These are phyloP conservation scores for Proctacanthus coquilletti DNA, from an alignment of 1,140 invertebrate genomes.

Conservation along the genomic window DNA sequence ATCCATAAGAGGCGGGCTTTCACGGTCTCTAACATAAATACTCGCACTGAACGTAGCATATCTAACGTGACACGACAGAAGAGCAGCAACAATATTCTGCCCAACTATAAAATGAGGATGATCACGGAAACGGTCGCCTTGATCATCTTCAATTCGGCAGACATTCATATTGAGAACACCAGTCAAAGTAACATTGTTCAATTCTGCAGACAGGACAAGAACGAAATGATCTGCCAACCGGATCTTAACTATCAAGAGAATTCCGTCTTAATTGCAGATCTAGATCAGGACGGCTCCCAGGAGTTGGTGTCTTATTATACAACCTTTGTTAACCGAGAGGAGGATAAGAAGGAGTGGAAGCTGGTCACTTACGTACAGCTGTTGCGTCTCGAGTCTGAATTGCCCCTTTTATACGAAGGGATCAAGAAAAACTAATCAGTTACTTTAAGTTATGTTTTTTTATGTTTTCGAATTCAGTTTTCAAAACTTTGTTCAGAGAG, in stretches of 20 bases:
- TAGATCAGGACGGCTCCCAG: constrained; percentile 52
- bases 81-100: constrained; percentile 3
- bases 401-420: constrained; percentile 43
- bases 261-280: constrained; percentile 50
- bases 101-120: constrained; percentile 25
- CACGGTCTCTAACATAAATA: constrained; percentile 6
- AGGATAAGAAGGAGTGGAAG: constrained; percentile 32
- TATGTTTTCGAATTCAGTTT: too few species aligned
- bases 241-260: constrained; percentile 49
- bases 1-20: constrained; percentile 18
- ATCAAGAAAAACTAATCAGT: constrained; percentile 17
- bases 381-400: constrained; percentile 46
- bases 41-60: constrained; percentile 4
- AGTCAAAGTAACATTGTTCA: constrained; percentile 56
- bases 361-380: constrained; percentile 45
- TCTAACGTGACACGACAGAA: constrained; percentile 12
- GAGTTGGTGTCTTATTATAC: constrained; percentile 59
- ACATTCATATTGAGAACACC: constrained; percentile 53
- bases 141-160: constrained; percentile 54
- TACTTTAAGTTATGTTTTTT: too few species aligned
- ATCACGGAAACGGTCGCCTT: constrained; percentile 56
- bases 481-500: too few species aligned
- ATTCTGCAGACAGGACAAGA: constrained; percentile 40
- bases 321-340: constrained; percentile 37
- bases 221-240: constrained; percentile 49